These are phyloP conservation scores for Tauraco hartlaubi DNA, from an alignment of 2,797 vertebrate genomes.

Conservation along the genomic window DNA sequence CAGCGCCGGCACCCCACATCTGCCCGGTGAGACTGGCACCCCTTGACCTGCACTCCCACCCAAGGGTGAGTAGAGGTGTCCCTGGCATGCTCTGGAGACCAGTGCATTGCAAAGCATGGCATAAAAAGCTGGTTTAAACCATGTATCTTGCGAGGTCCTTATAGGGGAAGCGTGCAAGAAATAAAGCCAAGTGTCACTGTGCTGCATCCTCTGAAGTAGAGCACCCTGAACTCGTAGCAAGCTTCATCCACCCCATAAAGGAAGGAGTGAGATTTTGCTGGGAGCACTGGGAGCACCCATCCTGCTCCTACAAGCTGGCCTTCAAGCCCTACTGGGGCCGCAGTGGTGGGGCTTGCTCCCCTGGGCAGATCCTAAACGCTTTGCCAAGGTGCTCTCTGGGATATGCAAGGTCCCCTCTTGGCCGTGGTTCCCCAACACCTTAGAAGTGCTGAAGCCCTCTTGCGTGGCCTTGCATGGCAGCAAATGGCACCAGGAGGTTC, in stretches of 20 bases:
- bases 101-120: fast-evolving
- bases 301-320: background rate
- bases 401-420: background rate
- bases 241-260: fast-evolving
- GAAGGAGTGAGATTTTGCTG: background rate
- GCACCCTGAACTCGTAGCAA: fast-evolving
- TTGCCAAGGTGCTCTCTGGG: background rate
- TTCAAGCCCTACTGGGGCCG: fast-evolving
- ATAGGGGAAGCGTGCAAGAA: fast-evolving
- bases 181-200: fast-evolving
- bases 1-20: fast-evolving
- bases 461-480: background rate
- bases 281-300: background rate
- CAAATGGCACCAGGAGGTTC: fast-evolving
- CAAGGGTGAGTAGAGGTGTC: background rate
- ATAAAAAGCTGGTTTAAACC: fast-evolving
- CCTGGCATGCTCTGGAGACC: background rate
- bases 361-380: background rate
- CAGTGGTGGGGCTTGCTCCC: fast-evolving
- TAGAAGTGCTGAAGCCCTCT: background rate
- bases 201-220: background rate
- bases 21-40: background rate
- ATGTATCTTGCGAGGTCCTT: fast-evolving
- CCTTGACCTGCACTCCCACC: fast-evolving
- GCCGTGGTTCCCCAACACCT: background rate